Evolutionary conservation across 2,888 invertebrate genomes (phyloP).

Genomic region (Clistopyga incitator): DNA sequence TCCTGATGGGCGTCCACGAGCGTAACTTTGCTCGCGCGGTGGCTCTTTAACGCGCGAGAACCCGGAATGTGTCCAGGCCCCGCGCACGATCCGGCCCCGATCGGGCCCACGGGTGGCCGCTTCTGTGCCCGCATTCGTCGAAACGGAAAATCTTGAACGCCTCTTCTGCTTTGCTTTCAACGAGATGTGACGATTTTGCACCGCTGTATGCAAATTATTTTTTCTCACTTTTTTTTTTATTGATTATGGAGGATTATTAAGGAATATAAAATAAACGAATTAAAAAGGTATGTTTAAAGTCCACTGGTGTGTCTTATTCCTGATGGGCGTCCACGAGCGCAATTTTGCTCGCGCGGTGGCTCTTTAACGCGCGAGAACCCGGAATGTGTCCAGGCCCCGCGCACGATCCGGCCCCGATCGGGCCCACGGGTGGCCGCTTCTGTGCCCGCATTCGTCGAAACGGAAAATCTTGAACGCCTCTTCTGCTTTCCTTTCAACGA

Average conservation of each 20-base stretch:
- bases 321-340: slow-evolving; percentile 7
- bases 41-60: slow-evolving; percentile 39
- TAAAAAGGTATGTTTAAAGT: slow-evolving; percentile 70
- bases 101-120: slow-evolving; percentile 21
- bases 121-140: slow-evolving; percentile 50
- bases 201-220: neutral
- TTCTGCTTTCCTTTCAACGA: slow-evolving; percentile 9
- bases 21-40: slow-evolving; percentile 1
- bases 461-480: neutral
- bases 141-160: slow-evolving; percentile 3
- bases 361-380: slow-evolving; percentile 38
- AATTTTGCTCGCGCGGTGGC: neutral
- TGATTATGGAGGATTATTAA: no score
- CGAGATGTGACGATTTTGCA: neutral
- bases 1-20: slow-evolving; percentile 5
- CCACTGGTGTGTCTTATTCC: slow-evolving; percentile 16
- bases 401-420: slow-evolving; percentile 39
- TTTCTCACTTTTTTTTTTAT: no score
- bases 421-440: slow-evolving; percentile 19
- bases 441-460: slow-evolving; percentile 49
- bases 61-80: slow-evolving; percentile 31
- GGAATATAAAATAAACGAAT: no score
- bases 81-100: slow-evolving; percentile 41
- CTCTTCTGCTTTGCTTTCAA: slow-evolving; percentile 11
- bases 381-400: slow-evolving; percentile 33